Percentiles rank a stretch among this genome's conserved stretches.
These are phyloP conservation scores for Pleuronectes platessa DNA, from an alignment of 2,113 vertebrate species.

Conservation along the genomic window DNA sequence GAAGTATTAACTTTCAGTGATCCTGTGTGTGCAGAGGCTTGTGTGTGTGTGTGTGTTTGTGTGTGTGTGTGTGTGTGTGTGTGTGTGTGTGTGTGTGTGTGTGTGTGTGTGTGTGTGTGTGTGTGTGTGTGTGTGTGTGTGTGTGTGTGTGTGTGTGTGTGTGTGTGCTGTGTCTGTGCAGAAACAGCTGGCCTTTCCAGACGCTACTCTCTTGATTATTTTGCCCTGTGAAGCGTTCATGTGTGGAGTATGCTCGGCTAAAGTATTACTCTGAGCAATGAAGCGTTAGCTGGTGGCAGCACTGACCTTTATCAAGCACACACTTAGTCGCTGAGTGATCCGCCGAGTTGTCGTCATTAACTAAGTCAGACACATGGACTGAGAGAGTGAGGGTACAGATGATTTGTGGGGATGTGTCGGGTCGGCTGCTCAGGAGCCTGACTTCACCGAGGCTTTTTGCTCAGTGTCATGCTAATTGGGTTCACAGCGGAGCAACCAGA, in stretches of 20 bases:
- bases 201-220: slow-evolving; percentile 50
- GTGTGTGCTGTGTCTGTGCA: slow-evolving; percentile 7
- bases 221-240: slow-evolving; percentile 64
- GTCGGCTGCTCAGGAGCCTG: too few relatives aligned
- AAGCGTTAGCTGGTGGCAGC: slow-evolving; percentile 50
- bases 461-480: slow-evolving; percentile 32
- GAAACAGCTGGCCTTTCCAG: slow-evolving; percentile 61
- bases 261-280: slow-evolving; percentile 55
- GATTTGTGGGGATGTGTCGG: slow-evolving; percentile 3
- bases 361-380: slow-evolving; percentile 2
- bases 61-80: neutral
- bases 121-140: slow-evolving; percentile 3
- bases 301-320: slow-evolving; percentile 69
- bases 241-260: slow-evolving; percentile 53
- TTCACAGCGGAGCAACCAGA: slow-evolving; percentile 22
- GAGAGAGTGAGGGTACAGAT: neutral
- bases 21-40: slow-evolving; percentile 2
- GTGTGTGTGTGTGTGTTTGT: too few relatives aligned
- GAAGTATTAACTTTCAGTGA: slow-evolving; percentile 5
- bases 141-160: slow-evolving; percentile 9
- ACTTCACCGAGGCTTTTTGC: slow-evolving; percentile 6
- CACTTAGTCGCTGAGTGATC: slow-evolving; percentile 50
- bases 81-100: slow-evolving; percentile 10
- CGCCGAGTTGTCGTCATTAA: slow-evolving; percentile 38
- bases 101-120: slow-evolving; percentile 19